phyloP scores from a whole-genome alignment of 2,113 vertebrate genomes.

The Oncorhynchus masou region DNA sequence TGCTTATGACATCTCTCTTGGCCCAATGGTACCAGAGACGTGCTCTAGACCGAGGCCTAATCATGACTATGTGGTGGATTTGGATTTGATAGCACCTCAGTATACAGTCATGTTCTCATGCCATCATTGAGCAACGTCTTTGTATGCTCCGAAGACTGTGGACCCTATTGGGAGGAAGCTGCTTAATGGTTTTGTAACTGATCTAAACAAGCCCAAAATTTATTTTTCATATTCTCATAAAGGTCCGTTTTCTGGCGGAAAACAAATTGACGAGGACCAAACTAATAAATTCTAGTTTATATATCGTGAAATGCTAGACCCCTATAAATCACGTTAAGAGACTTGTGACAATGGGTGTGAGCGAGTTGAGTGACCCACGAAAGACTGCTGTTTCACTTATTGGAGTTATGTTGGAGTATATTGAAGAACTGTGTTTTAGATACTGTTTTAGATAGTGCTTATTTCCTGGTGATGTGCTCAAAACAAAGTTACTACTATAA shows the following conservation, averaged over 20 bases:
- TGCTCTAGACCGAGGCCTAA: slow-evolving; percentile 37
- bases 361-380: slow-evolving; percentile 14
- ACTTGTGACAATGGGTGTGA: slow-evolving; percentile 52
- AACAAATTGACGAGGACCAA: slow-evolving; percentile 37
- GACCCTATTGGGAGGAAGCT: slow-evolving; percentile 25
- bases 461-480: not conserved
- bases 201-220: slow-evolving; percentile 43
- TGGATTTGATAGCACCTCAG: slow-evolving; percentile 40
- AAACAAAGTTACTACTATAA: not conserved
- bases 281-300: slow-evolving; percentile 52
- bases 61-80: slow-evolving; percentile 30
- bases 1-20: slow-evolving; percentile 27
- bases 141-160: slow-evolving; percentile 32
- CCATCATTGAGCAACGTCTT: slow-evolving; percentile 43
- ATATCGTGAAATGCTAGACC: slow-evolving; percentile 52
- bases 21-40: not conserved
- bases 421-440: slow-evolving; percentile 4
- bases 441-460: no score
- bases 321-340: slow-evolving; percentile 53
- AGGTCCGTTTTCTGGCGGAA: slow-evolving; percentile 43
- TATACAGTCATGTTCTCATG: slow-evolving; percentile 37
- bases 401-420: slow-evolving; percentile 31
- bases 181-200: slow-evolving; percentile 33
- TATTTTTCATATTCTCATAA: slow-evolving; percentile 35
- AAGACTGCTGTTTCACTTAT: slow-evolving; percentile 31